Base-by-base conservation (phyloP, 2,113 vertebrate genomes). In the Salvator merianae region DNA sequence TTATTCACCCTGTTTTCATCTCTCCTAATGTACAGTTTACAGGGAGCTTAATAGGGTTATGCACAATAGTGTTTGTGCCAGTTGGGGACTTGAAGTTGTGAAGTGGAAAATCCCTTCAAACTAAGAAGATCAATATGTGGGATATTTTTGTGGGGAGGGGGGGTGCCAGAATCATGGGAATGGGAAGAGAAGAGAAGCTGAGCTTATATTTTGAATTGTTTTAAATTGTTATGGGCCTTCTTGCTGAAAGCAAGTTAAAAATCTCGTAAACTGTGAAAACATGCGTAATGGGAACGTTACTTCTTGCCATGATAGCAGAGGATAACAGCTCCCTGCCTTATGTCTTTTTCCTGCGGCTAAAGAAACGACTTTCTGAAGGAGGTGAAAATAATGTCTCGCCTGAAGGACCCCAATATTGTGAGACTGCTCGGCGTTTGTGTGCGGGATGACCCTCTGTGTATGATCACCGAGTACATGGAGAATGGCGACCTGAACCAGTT, bases 401-500 rank as follows among this genome's bases (percentile, higher is more conserved):
- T 99, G 62, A 98, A 98, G 89, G 98, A 99, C 92, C 97, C 97
- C 0, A 98, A 99, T 94, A 98, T 99, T 92, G 98, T 99, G 90
- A 95, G 97, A n/a, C 96, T 99, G 81, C 93, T 99, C 91, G 98
- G 98, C 0, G 98, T 98, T 88, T 99, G 98, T 63, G 96, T 97
- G 90, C 97, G 97, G 91, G 98, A 97, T 0, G 98, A 98, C 77
- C 98, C 98, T 0, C 96, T 98, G 38, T 98, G 97, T 84, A 98
- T 99, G 98, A 97, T 99, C 71, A 98, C 98, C 0, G 98, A 99
- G 87, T 99, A 98, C 95, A 99, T 99, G 98, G 97, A 98, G 93
- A 97, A 98, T 1, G 98, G 98, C 0, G 98, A 98, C 94, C 95
- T 99, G 59, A 98, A 99, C 93, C 97, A 98, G 93, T 98, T 98